Conservation (phyloP, 2,113 vertebrate genomes). For the Myotis davidii region DNA sequence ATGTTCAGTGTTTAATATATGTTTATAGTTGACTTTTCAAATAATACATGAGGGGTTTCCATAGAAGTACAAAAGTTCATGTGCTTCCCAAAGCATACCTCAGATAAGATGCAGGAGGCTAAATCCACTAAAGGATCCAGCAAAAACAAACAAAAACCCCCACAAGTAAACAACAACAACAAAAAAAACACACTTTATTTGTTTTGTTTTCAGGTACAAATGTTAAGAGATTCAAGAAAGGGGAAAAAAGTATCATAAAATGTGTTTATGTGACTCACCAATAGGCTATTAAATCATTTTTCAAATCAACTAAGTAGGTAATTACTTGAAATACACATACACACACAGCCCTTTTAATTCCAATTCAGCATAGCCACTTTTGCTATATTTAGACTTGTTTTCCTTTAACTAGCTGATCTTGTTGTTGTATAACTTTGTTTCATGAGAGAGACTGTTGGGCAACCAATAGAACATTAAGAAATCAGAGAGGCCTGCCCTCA, state of each 20-base stretch:
- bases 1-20: not conserved
- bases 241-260: constrained; percentile 7
- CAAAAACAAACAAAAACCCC: not conserved
- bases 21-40: not conserved
- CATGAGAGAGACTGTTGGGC: not conserved
- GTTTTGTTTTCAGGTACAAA: not conserved
- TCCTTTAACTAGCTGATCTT: constrained; percentile 2
- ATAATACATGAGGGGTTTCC: not conserved
- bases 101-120: not conserved
- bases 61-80: not conserved
- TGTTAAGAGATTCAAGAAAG: not conserved
- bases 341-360: not conserved
- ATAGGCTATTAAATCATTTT: not conserved
- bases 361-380: not conserved
- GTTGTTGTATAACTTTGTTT: constrained; percentile 6
- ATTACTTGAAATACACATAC: not conserved
- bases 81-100: not conserved
- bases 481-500: not conserved
- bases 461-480: constrained; percentile 53
- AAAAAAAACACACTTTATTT: not conserved
- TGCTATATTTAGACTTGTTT: constrained; percentile 53
- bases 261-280: not conserved
- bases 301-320: not conserved
- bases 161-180: not conserved
- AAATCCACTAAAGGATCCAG: not conserved